Base-by-base conservation (phyloP, 2,888 invertebrate genomes). In the Carabus problematicus region DNA sequence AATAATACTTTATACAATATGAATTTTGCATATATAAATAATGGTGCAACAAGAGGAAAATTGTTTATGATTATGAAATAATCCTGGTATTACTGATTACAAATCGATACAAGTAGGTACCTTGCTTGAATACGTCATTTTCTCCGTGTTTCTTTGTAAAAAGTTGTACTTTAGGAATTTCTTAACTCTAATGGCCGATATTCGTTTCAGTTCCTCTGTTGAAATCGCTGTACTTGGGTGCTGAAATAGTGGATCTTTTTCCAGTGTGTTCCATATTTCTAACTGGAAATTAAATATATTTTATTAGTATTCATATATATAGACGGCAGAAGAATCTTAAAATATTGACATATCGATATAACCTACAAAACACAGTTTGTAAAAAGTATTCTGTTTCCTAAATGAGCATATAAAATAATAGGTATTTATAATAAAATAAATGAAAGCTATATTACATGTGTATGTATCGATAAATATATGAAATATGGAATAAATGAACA, bases 191-290 rank as follows among this genome's bases (percentile, higher is more conserved):
- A 89, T 82, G 40, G 91, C 91, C 0, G 91, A 87, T 64, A 87
- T 79, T 47, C 89, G 85, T 78, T 92, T 92, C 79, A 90, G 89
- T 77, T 95, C 91, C 73, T 93, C 91, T 40, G 90, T 82, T 0
- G 88, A 82, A 0, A 87, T 86, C 0, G 89, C 87, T 12, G 84
- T 82, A 40, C 84, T 81, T 8, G 86, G 83, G 74, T 89, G 88
- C 8, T 89, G 86, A 78, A 94, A 96, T 9, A 94, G 80, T 0
- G 93, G 92, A 79, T 96, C 95, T 63, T 86, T 87, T 77, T 93
- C 91, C 75, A 95, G 78, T 0, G 89, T 87, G 12, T 87, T 85
- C 92, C 92, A 94, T 76, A 95, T 85, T 79, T 89, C 87, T 79
- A 91, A 87, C 94, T 94, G 76, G 8, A 83, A 82, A 72, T 68